Evolutionary conservation across 2,888 invertebrate species (phyloP).

Genomic region (Synergus japonicus): DNA sequence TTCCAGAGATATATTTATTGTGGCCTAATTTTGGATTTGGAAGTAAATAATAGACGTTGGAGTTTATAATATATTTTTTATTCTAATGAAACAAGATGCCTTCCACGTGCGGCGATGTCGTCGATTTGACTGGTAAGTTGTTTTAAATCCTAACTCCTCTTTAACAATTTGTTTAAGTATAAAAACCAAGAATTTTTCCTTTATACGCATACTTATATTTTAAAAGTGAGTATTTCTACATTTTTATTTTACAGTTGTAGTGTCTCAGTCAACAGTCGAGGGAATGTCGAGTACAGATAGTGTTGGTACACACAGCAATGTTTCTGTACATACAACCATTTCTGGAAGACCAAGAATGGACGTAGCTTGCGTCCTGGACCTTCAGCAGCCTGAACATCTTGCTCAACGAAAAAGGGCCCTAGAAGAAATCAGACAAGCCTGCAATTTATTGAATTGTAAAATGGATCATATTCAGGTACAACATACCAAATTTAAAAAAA

Average conservation of each 20-base stretch:
- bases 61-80: not conserved
- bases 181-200: no score
- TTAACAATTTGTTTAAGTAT: no score
- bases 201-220: not conserved
- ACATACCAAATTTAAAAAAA: not conserved
- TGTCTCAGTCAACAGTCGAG: conserved; percentile 56
- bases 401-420: conserved; percentile 88
- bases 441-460: conserved; percentile 88
- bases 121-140: conserved; percentile 66
- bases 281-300: conserved; percentile 79
- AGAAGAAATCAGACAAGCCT: conserved; percentile 91
- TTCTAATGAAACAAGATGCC: conserved; percentile 65
- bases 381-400: conserved; percentile 85
- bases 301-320: conserved; percentile 82
- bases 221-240: not conserved
- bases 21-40: not conserved
- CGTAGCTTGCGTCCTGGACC: conserved; percentile 92
- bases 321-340: conserved; percentile 79
- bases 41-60: not conserved
- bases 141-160: not conserved
- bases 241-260: conserved; percentile 29
- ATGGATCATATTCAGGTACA: conserved; percentile 89
- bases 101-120: conserved; percentile 69
- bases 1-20: conserved; percentile 27
- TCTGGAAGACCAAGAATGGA: conserved; percentile 86